Percentiles rank a stretch among this genome's conserved stretches.
Evolutionary conservation across 1,140 invertebrate genomes (phyloP).

Genomic region (Brachionus calyciflorus): DNA sequence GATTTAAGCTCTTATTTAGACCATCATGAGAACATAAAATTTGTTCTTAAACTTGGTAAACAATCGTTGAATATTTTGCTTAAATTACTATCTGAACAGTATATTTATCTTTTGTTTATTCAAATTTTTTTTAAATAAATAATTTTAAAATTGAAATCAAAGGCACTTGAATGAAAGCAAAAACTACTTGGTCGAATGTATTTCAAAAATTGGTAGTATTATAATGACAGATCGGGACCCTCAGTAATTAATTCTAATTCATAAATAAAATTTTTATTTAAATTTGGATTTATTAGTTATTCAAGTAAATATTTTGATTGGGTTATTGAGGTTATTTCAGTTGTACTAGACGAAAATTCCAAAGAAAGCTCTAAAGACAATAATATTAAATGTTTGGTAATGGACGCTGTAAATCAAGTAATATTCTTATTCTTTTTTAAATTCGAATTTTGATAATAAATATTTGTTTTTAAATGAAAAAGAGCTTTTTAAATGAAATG

Average conservation of each 20-base stretch:
- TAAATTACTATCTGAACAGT: constrained; percentile 32
- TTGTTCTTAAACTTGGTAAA: constrained; percentile 37
- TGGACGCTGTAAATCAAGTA: constrained; percentile 38
- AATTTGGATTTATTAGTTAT: not conserved
- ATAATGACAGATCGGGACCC: constrained; percentile 41
- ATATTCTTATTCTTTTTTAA: not conserved
- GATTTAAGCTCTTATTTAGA: constrained; percentile 38
- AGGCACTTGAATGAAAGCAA: constrained; percentile 5
- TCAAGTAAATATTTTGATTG: constrained; percentile 33
- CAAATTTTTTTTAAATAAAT: not conserved
- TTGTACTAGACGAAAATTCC: not conserved
- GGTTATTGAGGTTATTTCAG: not conserved
- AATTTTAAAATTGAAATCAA: too few relatives aligned
- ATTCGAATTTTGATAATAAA: not conserved
- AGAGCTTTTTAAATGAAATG: constrained; percentile 2
- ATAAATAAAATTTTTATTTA: not conserved
- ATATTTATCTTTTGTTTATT: not conserved
- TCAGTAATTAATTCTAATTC: not conserved
- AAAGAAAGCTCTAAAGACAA: constrained; percentile 28
- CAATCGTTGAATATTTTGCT: constrained; percentile 19
- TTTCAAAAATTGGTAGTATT: constrained; percentile 25
- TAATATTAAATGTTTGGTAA: not conserved
- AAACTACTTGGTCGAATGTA: constrained; percentile 1
- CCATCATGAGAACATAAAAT: constrained; percentile 44
- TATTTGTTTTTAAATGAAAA: not conserved